phyloP scores from a whole-genome alignment of 2,888 invertebrate species.

The Labia minor region DNA sequence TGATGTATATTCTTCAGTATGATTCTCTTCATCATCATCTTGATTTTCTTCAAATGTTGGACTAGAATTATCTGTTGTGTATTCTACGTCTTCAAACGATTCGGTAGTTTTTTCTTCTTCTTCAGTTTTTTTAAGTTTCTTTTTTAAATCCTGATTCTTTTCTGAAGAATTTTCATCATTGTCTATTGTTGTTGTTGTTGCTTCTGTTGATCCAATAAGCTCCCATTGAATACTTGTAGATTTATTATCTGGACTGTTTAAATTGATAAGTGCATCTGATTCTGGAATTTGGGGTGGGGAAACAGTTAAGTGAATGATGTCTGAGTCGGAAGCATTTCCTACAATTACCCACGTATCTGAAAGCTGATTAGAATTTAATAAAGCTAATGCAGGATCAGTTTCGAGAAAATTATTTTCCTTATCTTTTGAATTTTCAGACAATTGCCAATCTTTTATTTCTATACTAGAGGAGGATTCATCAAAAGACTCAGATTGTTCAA shows the following conservation, averaged over 20 bases:
- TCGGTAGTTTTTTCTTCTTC: not conserved
- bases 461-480: not conserved
- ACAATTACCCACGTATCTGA: not conserved
- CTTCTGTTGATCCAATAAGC: not conserved
- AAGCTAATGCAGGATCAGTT: not conserved
- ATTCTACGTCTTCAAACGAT: not conserved
- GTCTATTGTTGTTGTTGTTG: not conserved
- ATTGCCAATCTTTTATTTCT: not conserved
- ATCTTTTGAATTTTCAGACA: not conserved
- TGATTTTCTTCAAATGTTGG: not conserved
- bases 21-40: not conserved
- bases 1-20: not conserved
- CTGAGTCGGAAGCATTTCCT: not conserved
- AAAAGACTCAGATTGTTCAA: too few relatives aligned
- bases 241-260: not conserved
- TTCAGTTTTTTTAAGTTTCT: not conserved
- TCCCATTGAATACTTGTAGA: not conserved
- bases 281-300: not conserved
- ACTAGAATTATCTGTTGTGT: not conserved
- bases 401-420: not conserved
- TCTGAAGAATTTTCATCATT: not conserved
- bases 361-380: not conserved
- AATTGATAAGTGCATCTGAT: not conserved
- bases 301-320: not conserved
- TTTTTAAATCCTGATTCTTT: not conserved